Base-by-base conservation (phyloP, 2,888 invertebrate genomes). In the Philereme transversata region DNA sequence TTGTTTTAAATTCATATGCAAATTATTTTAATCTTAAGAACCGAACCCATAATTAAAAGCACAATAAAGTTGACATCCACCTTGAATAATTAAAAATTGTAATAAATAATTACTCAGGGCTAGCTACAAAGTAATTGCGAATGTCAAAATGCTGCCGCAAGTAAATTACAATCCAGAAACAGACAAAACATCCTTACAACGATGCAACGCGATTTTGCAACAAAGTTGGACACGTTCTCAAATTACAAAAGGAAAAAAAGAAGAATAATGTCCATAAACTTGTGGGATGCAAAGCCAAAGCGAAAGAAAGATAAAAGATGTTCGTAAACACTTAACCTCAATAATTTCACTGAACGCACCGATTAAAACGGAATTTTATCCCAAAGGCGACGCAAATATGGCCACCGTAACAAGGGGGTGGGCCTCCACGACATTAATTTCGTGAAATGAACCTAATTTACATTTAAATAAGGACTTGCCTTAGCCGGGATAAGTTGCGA, bases 401-500 rank as follows among this genome's bases (percentile, higher is more conserved):
- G 91, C 73, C 82, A 83, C 86, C 67, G 67, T 77, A 82, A 79
- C 70, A 76, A 73, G 86, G 93, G 94, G 94, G 93, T 93, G 93
- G 90, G 86, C 82, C 90, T 89, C 87, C 84, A 90, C 92, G 95
- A 95, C 96, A 96, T 96, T 96, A 96, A 96, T 96, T 96, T 96
- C 94, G 95, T 95, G 95, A 95, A 96, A 96, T 96, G 96, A 96
- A 96, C 95, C 96, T 96, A 96, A 96, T 96, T 96, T 96, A 95
- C 96, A 96, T 96, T 96, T 96, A 96, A 96, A 96, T 96, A 96
- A 96, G 96, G 95, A 94, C 88, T 90, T 79, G 92, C 92, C 91
- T 92, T 92, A 91, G 90, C 79, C 78, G 86, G 91, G 91, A 92
- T 92, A 92, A 92, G 90, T 92, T 92, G 91, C 80, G 88, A 90